Percentiles rank a stretch among this genome's conserved stretches.
Conservation (phyloP, 1,140 invertebrate genomes). For the Macrosteles quadrilineatus region DNA sequence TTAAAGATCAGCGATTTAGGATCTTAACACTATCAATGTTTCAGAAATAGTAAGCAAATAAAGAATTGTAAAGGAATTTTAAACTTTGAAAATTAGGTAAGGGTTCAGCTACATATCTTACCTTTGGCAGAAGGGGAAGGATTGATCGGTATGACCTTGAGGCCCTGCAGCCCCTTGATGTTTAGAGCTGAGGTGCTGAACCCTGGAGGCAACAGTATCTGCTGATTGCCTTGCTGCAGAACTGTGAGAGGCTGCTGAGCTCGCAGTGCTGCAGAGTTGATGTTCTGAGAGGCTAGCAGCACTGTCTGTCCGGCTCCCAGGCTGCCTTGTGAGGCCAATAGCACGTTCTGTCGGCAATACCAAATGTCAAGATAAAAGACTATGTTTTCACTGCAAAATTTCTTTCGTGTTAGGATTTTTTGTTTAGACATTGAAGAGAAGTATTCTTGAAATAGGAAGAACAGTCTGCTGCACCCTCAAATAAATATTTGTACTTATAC, state of each 20-base stretch:
- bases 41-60: too few species aligned
- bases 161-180: conserved; percentile 65
- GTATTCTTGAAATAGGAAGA: too few species aligned
- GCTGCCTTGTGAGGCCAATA: conserved; percentile 61
- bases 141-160: conserved; percentile 65
- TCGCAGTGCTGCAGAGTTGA: conserved; percentile 4
- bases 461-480: too few species aligned
- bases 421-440: too few species aligned
- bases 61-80: too few species aligned
- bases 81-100: too few species aligned
- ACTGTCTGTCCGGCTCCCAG: conserved; percentile 46
- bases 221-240: conserved; percentile 51
- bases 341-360: conserved; percentile 57
- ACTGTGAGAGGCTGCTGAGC: conserved; percentile 39
- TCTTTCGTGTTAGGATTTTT: too few species aligned
- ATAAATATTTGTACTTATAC: too few species aligned
- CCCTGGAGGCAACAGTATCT: conserved; percentile 58
- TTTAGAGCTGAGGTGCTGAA: conserved; percentile 60
- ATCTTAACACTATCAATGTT: too few species aligned
- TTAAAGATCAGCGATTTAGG: too few species aligned
- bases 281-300: conserved; percentile 38
- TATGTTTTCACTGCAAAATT: too few species aligned
- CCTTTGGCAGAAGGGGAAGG: conserved; percentile 41
- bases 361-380: conserved; percentile 18
- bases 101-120: too few species aligned